Evolutionary conservation across 2,113 vertebrate genomes (phyloP), one percentile per base, ranked within the genome.

Genomic region (Esox niger): DNA sequence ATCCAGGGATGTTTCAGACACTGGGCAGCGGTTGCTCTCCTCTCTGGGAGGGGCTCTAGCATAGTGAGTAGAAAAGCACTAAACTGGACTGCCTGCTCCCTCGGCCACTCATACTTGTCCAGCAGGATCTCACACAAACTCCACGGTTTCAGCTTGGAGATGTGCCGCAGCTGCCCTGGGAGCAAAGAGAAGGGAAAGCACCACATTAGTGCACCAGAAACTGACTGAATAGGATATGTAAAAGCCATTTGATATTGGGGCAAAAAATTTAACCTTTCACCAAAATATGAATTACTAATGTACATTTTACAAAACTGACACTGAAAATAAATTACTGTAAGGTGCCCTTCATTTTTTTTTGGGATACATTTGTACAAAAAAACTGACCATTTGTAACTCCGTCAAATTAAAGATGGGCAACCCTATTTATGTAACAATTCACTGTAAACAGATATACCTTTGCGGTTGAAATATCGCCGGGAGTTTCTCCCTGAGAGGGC

Each of bases 1-100:
- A 98, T 90, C 96, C 96, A 98, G 0, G 94, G 94, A 78, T 98
- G 96, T 88, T 91, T 88, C 64, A 98, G 93, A 88, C 96, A 98
- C 90, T 97, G 93, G 25, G 94, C 92, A 55, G 96, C 96, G 20
- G 95, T 94, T 73, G 95, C 95, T 2, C 96, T 90, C 70, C 93
- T 93, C 70, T 94, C 93, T 1, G 96, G 96, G 78, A 92, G 91
- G 90, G 95, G 93, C 82, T 95, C 94, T 88, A 98, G 82, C 96
- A 98, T 98, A 31, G 94, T 94, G 54, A 92, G 90, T 79, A 98
- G 94, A 91, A 98, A 98, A 74, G 95, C 93, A 82, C 94, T 96
- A 88, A 98, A 98, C 82, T 93, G 91, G 8, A 84, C 86, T 8
- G 96, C 96, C 63, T 97, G 93, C 81, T 97, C 94, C 0, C 81